phyloP scores from a whole-genome alignment of 2,113 vertebrate species.

The Nibea albiflora region DNA sequence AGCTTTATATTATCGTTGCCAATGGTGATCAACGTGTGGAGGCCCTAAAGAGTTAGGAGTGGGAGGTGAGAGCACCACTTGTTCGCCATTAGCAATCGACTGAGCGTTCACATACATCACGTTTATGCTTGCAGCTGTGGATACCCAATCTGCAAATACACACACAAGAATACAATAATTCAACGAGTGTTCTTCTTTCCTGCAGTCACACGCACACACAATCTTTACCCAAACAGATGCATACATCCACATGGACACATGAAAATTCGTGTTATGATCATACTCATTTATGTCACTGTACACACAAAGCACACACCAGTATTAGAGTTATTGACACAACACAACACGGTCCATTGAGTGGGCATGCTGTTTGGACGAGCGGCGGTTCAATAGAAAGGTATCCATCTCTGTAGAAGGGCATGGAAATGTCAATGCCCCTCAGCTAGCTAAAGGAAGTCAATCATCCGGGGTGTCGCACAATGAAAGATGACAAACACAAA shows the following conservation, averaged over 20 bases:
- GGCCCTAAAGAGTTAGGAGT: background rate
- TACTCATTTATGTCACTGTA: background rate
- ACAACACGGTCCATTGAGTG: constrained; percentile 59
- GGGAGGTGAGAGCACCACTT: background rate
- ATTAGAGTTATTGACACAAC: constrained; percentile 50
- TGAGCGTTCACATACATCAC: background rate
- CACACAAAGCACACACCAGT: constrained; percentile 11
- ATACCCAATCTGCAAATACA: constrained; percentile 14
- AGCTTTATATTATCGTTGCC: background rate
- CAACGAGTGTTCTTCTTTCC: background rate
- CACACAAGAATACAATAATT: constrained; percentile 1
- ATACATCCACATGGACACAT: constrained; percentile 16
- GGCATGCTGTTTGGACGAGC: constrained; percentile 53
- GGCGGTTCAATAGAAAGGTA: constrained; percentile 61
- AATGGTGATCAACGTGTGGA: background rate
- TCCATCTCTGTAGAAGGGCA: constrained; percentile 70
- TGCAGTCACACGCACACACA: constrained; percentile 13
- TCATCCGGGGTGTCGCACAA: constrained; percentile 60
- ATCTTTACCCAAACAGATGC: background rate
- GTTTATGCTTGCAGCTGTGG: constrained; percentile 8
- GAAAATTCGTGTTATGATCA: background rate
- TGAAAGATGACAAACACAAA: constrained; percentile 69
- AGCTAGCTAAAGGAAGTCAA: constrained; percentile 70
- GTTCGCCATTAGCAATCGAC: background rate
- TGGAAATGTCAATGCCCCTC: constrained; percentile 72